These are phyloP conservation scores for Lymantria monacha DNA, from an alignment of 2,888 invertebrate species.

Conservation along the genomic window DNA sequence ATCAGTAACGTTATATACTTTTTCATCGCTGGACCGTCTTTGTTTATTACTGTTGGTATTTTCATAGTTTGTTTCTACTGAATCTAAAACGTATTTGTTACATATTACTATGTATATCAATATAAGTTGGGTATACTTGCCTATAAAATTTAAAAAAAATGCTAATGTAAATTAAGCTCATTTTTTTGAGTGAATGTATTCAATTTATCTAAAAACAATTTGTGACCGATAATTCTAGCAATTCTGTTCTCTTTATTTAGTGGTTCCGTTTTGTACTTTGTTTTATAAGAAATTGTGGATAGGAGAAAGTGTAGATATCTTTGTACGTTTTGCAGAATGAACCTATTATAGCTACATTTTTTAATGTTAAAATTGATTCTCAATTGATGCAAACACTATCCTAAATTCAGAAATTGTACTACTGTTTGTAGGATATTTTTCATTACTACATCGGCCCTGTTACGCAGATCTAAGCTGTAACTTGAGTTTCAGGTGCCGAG, in stretches of 20 bases:
- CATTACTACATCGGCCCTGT: conserved; percentile 68
- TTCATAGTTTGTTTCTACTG: conserved; percentile 36
- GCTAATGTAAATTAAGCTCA: too few relatives aligned
- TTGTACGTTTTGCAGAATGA: conserved; percentile 39
- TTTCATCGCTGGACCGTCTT: conserved; percentile 56
- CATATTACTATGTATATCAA: conserved; percentile 68
- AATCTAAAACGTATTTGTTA: conserved; percentile 56
- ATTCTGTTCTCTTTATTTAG: not conserved
- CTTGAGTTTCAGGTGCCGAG: conserved; percentile 58
- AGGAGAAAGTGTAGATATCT: too few relatives aligned
- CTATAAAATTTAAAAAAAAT: too few relatives aligned
- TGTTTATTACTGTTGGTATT: conserved; percentile 16
- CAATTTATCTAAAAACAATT: conserved; percentile 36
- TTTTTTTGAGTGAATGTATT: too few relatives aligned
- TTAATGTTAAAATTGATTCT: conserved; percentile 47
- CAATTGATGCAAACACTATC: conserved; percentile 57
- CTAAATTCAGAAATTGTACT: conserved; percentile 59
- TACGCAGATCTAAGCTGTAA: conserved; percentile 41
- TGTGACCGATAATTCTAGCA: conserved; percentile 6
- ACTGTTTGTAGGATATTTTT: conserved; percentile 56
- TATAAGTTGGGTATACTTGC: too few relatives aligned
- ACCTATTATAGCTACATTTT: conserved; percentile 49
- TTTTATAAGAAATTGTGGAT: conserved; percentile 4
- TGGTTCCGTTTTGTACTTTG: not conserved
- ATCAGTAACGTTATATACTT: conserved; percentile 66